These are phyloP conservation scores for Orthonychiurus folsomi DNA, from an alignment of 2,888 invertebrate genomes.

Conservation along the genomic window DNA sequence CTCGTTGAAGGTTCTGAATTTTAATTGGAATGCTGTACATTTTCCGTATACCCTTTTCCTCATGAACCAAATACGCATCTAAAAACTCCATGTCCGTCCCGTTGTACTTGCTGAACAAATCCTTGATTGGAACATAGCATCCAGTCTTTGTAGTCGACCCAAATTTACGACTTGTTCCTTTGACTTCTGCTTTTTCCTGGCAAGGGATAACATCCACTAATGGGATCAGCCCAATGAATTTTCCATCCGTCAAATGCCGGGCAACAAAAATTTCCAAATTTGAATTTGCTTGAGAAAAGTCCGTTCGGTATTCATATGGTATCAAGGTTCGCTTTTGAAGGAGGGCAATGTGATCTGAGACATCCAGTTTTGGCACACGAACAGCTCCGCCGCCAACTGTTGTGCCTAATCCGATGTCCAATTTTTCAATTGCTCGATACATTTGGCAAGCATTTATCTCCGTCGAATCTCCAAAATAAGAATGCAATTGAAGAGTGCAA, in stretches of 20 bases:
- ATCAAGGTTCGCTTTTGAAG: constrained; percentile 44
- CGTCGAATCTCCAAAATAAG: constrained; percentile 44
- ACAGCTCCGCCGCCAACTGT: not conserved
- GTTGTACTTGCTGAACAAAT: constrained; percentile 27
- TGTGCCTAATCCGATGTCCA: not conserved
- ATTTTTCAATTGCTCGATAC: constrained; percentile 24
- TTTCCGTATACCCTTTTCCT: constrained; percentile 44
- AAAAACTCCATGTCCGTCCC: constrained; percentile 48
- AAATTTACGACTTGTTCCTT: constrained; percentile 32
- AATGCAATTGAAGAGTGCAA: constrained; percentile 54
- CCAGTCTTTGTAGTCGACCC: constrained; percentile 28
- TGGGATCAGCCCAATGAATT: constrained; percentile 44
- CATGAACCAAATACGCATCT: constrained; percentile 51
- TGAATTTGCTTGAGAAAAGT: constrained; percentile 23
- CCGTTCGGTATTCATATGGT: constrained; percentile 38
- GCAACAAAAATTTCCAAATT: constrained; percentile 46
- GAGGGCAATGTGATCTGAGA: constrained; percentile 31
- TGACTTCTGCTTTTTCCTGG: constrained; percentile 23
- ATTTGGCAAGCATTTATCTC: constrained; percentile 31
- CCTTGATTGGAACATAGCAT: constrained; percentile 28
- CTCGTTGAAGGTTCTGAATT: constrained; percentile 48
- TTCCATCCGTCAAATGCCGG: constrained; percentile 45
- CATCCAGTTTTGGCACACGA: not conserved
- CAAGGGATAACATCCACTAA: constrained; percentile 35
- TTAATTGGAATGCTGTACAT: constrained; percentile 53